These are phyloP conservation scores for Watsonalla binaria DNA, from an alignment of 2,888 invertebrate genomes.

Conservation along the genomic window DNA sequence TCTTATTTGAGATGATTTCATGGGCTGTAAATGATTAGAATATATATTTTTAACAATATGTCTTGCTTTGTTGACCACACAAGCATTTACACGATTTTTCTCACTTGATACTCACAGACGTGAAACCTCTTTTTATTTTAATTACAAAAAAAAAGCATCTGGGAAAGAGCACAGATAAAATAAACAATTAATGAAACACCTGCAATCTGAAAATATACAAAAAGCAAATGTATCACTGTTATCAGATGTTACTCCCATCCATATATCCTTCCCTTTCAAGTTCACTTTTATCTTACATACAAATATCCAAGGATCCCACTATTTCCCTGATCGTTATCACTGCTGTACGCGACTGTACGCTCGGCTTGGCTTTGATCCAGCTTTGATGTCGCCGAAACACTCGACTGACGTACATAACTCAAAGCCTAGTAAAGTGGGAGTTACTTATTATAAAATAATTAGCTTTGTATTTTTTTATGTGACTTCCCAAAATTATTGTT, in stretches of 20 bases:
- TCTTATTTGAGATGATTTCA: too few relatives aligned
- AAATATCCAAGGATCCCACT: not conserved
- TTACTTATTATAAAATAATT: not conserved
- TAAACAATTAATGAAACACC: not conserved
- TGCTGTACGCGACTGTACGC: conserved; percentile 9
- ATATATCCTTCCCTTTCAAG: not conserved
- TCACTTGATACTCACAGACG: too few relatives aligned
- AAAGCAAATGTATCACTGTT: not conserved
- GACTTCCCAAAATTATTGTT: too few relatives aligned
- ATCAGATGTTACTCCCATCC: not conserved
- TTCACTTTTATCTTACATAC: not conserved
- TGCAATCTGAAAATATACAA: not conserved
- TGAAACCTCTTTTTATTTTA: too few relatives aligned
- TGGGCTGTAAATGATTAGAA: too few relatives aligned
- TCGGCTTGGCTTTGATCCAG: conserved; percentile 12
- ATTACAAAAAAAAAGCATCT: too few relatives aligned
- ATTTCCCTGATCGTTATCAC: conserved; percentile 4
- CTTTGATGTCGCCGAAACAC: conserved; percentile 14
- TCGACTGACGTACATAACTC: conserved; percentile 4
- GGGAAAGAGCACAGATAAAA: too few relatives aligned
- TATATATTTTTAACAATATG: too few relatives aligned
- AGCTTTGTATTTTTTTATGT: too few relatives aligned
- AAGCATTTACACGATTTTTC: too few relatives aligned
- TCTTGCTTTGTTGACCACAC: too few relatives aligned
- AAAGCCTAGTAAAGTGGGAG: not conserved